Conservation (phyloP, 2,113 vertebrate genomes). For the Phocoena phocoena region DNA sequence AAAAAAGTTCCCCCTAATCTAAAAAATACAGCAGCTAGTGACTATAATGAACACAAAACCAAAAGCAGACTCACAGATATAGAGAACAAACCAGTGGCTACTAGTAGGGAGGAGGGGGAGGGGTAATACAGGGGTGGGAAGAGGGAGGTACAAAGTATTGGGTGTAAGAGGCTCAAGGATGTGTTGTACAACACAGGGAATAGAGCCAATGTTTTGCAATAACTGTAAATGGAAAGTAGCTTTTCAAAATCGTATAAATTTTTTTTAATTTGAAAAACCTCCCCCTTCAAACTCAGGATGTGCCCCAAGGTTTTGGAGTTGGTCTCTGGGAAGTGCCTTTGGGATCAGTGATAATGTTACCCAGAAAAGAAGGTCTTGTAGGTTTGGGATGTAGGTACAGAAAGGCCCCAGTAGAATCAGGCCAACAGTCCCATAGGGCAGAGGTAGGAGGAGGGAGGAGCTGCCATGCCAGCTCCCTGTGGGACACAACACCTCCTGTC, state of each 20-base stretch:
- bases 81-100: not conserved
- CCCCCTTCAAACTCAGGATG: not conserved
- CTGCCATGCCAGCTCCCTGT: not conserved
- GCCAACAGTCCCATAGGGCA: not conserved
- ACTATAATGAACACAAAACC: not conserved
- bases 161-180: not conserved
- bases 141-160: not conserved
- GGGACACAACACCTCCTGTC: not conserved
- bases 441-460: not conserved
- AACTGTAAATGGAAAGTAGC: not conserved
- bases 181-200: not conserved
- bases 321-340: not conserved
- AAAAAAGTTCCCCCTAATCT: not conserved
- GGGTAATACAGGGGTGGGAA: not conserved
- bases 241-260: not conserved
- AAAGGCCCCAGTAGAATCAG: not conserved
- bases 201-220: not conserved
- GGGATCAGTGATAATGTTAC: not conserved
- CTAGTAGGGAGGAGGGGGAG: not conserved
- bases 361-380: not conserved
- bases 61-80: not conserved
- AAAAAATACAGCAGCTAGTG: not conserved
- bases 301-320: not conserved
- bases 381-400: not conserved
- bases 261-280: not conserved